Percentiles rank a stretch among this genome's conserved stretches.
Evolutionary conservation across 2,888 invertebrate species (phyloP).

Genomic region (Synergus laeviventris): DNA sequence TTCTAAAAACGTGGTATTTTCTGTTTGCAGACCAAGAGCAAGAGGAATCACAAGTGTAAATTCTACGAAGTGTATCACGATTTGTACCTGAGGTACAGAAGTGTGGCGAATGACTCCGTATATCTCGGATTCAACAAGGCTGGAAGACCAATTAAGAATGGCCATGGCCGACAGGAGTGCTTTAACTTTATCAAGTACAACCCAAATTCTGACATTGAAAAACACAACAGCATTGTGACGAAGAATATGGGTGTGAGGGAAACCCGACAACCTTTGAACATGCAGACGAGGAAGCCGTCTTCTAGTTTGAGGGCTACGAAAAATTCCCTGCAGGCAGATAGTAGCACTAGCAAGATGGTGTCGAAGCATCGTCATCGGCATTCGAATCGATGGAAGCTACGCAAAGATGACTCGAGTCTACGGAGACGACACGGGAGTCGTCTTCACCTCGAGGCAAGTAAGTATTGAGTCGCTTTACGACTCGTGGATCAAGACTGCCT

Average conservation of each 20-base stretch:
- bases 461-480: conserved; percentile 69
- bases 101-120: conserved; percentile 80
- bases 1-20: neutral
- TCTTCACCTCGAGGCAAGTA: conserved; percentile 66
- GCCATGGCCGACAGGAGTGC: conserved; percentile 78
- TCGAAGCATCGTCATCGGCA: conserved; percentile 72
- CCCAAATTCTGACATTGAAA: conserved; percentile 80
- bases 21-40: conserved; percentile 79
- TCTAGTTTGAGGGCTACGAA: conserved; percentile 62
- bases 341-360: conserved; percentile 60
- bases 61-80: conserved; percentile 82
- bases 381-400: conserved; percentile 69
- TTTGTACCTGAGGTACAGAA: conserved; percentile 81
- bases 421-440: conserved; percentile 69
- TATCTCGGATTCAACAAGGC: conserved; percentile 82
- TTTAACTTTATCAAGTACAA: conserved; percentile 82
- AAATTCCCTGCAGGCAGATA: conserved; percentile 60
- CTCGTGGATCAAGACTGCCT: conserved; percentile 75
- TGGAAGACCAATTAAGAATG: conserved; percentile 78
- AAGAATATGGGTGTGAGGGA: conserved; percentile 74
- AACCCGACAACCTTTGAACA: conserved; percentile 58
- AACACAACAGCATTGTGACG: conserved; percentile 80
- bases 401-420: conserved; percentile 59
- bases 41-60: conserved; percentile 80
- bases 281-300: conserved; percentile 76